Evolutionary conservation across 2,113 vertebrate genomes (phyloP).

Genomic region (Neodon shergylaensis): DNA sequence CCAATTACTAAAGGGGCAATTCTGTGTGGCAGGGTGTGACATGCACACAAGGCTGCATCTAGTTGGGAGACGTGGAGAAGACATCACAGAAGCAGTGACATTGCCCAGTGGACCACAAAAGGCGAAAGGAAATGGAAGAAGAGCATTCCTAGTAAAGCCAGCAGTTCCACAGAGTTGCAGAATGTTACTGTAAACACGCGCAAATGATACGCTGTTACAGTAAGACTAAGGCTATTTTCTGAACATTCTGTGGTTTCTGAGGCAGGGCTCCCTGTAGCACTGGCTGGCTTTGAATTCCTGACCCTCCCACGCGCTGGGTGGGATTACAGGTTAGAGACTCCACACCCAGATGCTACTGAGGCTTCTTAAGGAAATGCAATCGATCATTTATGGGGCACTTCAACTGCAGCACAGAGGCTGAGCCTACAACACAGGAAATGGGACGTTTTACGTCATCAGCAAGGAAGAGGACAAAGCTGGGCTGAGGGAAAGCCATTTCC

Average conservation of each 20-base stretch:
- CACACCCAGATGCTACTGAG: neutral
- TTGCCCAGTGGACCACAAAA: neutral
- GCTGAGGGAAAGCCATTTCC: neutral
- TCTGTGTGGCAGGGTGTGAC: neutral
- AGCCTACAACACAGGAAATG: neutral
- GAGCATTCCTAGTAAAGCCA: neutral
- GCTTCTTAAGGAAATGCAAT: neutral
- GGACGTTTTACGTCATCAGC: neutral
- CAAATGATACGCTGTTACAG: neutral
- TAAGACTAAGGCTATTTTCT: neutral
- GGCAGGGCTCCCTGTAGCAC: neutral
- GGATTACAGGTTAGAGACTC: neutral
- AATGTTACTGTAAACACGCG: neutral
- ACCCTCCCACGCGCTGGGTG: neutral
- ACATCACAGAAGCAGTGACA: neutral
- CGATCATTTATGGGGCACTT: too few relatives aligned
- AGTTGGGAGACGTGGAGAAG: neutral
- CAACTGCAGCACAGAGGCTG: neutral
- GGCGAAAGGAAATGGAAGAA: neutral
- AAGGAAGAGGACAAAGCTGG: neutral
- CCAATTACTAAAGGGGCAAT: neutral
- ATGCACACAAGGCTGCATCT: neutral
- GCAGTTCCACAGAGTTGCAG: neutral
- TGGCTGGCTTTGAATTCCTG: neutral
- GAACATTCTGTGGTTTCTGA: neutral